These are phyloP conservation scores for Apodemus agrarius DNA, from an alignment of 2,797 vertebrate genomes.

Conservation along the genomic window DNA sequence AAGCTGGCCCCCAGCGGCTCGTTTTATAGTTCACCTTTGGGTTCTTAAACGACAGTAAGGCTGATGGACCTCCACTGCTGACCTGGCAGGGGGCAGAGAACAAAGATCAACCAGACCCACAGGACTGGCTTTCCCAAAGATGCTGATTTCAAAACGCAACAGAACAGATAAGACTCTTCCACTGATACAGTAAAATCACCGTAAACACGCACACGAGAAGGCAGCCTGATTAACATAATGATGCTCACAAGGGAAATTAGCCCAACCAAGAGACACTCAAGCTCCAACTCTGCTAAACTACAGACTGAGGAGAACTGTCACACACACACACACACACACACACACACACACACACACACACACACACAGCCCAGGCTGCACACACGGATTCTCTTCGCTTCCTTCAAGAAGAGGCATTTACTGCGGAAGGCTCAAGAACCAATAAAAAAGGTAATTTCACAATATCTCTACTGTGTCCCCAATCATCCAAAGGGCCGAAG, in stretches of 20 bases:
- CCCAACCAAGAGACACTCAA: slow-evolving; percentile 72
- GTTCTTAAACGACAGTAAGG: neutral
- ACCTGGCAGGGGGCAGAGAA: neutral
- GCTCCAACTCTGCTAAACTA: slow-evolving; percentile 82
- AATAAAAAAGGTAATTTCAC: slow-evolving; percentile 88
- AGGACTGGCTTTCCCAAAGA: neutral
- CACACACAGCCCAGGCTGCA: slow-evolving; percentile 76
- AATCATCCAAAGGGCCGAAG: slow-evolving; percentile 85
- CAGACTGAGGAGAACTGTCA: slow-evolving; percentile 70
- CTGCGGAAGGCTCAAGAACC: slow-evolving; percentile 85
- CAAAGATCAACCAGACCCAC: neutral
- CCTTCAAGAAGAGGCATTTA: slow-evolving; percentile 86
- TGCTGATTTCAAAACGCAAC: neutral
- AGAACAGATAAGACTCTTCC: neutral
- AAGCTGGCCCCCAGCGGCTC: neutral
- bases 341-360: too few relatives aligned
- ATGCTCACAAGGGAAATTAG: slow-evolving; percentile 78
- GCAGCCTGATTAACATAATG: slow-evolving; percentile 58
- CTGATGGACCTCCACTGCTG: slow-evolving; percentile 10
- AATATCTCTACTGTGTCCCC: slow-evolving; percentile 86
- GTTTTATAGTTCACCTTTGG: neutral
- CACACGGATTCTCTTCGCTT: slow-evolving; percentile 84
- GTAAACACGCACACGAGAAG: slow-evolving; percentile 61
- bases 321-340: too few relatives aligned
- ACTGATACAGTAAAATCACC: neutral